These are phyloP conservation scores for Myzus persicae DNA, from an alignment of 1,140 invertebrate species.

Conservation along the genomic window DNA sequence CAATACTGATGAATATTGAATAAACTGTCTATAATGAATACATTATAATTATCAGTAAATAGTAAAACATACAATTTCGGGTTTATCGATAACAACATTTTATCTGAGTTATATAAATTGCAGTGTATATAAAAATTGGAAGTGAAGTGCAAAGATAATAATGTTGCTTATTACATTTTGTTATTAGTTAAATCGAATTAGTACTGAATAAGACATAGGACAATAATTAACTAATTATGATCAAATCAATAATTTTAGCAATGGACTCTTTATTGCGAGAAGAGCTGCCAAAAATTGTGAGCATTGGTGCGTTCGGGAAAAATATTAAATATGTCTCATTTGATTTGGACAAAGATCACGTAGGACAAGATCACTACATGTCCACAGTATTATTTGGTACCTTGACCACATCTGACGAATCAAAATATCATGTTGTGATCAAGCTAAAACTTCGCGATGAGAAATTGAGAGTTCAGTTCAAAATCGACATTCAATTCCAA, in stretches of 20 bases:
- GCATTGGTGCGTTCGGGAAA: not conserved
- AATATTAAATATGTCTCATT: not conserved
- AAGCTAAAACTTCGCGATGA: conserved; percentile 12
- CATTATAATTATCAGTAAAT: no score
- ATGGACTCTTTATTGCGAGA: not conserved
- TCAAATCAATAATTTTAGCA: not conserved
- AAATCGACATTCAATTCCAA: not conserved
- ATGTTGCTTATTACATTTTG: no score
- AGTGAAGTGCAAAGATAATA: no score
- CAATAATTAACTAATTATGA: no score
- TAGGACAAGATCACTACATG: not conserved
- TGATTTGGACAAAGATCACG: not conserved
- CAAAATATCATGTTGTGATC: not conserved
- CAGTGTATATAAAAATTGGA: no score
- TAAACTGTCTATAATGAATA: no score
- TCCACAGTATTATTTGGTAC: conserved; percentile 43
- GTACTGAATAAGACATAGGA: no score
- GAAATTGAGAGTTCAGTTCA: not conserved
- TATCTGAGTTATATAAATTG: no score
- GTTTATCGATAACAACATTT: no score
- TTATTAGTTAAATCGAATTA: not conserved
- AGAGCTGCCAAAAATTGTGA: not conserved
- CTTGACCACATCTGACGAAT: not conserved
- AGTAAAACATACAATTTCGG: no score
- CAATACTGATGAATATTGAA: no score